phyloP scores from a whole-genome alignment of 2,888 invertebrate species.

The Archaeoteleia sp. region DNA sequence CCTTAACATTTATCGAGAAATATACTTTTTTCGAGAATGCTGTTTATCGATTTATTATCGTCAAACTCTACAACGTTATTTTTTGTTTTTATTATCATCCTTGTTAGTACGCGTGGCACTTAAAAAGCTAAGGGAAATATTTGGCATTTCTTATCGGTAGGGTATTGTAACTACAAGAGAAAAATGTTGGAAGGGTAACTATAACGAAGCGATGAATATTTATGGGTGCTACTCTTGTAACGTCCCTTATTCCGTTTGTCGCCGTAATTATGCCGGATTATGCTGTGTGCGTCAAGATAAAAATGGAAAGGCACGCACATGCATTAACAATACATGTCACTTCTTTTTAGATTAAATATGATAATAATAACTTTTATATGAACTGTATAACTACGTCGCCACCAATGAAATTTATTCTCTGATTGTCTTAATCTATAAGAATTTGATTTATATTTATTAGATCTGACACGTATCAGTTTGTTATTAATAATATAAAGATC shows the following conservation, averaged over 20 bases:
- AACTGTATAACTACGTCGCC: too few species aligned
- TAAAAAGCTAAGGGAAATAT: slow-evolving; percentile 1
- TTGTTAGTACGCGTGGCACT: slow-evolving; percentile 17
- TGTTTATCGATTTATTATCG: too few species aligned
- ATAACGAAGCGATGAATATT: slow-evolving; percentile 63
- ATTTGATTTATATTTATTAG: too few species aligned
- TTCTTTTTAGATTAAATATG: too few species aligned
- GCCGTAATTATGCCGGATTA: slow-evolving; percentile 1
- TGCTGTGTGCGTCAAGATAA: slow-evolving; percentile 8
- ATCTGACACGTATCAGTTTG: too few species aligned
- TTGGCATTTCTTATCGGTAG: slow-evolving; percentile 9
- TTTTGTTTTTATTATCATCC: neutral
- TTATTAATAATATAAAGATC: too few species aligned
- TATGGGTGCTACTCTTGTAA: slow-evolving; percentile 50
- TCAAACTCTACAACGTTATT: too few species aligned
- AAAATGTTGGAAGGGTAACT: slow-evolving; percentile 59
- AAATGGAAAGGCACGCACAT: slow-evolving; percentile 9
- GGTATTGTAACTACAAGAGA: slow-evolving; percentile 1
- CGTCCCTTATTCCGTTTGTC: slow-evolving; percentile 18
- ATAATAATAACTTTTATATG: too few species aligned
- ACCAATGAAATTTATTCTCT: too few species aligned
- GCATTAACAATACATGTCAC: neutral
- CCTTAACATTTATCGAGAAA: too few species aligned
- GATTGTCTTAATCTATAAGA: too few species aligned
- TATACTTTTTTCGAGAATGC: too few species aligned